Conservation (phyloP, 2,888 invertebrate species). For the Cantharis lateralis region DNA sequence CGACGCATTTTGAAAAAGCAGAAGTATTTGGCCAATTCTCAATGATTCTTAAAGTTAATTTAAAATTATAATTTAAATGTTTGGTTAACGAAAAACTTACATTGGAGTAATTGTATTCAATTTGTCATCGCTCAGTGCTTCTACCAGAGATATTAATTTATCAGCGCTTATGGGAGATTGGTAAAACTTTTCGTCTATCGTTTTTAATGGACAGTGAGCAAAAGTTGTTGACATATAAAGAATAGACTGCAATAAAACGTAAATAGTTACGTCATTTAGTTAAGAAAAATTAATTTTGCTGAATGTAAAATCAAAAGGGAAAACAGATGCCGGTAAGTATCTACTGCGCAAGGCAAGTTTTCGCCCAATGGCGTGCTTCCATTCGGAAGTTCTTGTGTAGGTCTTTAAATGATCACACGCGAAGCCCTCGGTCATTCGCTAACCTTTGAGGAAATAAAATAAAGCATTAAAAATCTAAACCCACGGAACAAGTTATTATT, state of each 20-base stretch:
- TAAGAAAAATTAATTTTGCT: too few species aligned
- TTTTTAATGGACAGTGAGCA: slow-evolving; percentile 62
- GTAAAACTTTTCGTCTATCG: slow-evolving; percentile 63
- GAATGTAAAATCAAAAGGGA: too few species aligned
- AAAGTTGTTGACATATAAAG: slow-evolving; percentile 70
- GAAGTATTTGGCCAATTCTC: slow-evolving; percentile 72
- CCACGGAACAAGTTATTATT: not conserved
- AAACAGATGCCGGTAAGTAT: too few species aligned
- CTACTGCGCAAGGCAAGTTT: too few species aligned
- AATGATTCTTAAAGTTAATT: slow-evolving; percentile 50
- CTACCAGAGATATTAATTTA: slow-evolving; percentile 54
- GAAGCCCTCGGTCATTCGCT: too few species aligned
- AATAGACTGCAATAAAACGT: slow-evolving; percentile 52
- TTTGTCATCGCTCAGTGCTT: slow-evolving; percentile 54
- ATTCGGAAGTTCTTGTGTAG: too few species aligned
- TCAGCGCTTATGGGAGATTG: slow-evolving; percentile 51
- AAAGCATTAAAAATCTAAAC: too few species aligned
- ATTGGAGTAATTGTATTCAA: slow-evolving; percentile 44
- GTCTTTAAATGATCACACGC: too few species aligned
- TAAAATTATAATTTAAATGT: not conserved
- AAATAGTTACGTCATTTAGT: too few species aligned
- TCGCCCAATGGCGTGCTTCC: too few species aligned
- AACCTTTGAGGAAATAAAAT: too few species aligned
- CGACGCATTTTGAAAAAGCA: slow-evolving; percentile 72
- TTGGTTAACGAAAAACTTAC: slow-evolving; percentile 42